Conservation (phyloP, 2,888 invertebrate genomes). For the Drosophila emarginata region DNA sequence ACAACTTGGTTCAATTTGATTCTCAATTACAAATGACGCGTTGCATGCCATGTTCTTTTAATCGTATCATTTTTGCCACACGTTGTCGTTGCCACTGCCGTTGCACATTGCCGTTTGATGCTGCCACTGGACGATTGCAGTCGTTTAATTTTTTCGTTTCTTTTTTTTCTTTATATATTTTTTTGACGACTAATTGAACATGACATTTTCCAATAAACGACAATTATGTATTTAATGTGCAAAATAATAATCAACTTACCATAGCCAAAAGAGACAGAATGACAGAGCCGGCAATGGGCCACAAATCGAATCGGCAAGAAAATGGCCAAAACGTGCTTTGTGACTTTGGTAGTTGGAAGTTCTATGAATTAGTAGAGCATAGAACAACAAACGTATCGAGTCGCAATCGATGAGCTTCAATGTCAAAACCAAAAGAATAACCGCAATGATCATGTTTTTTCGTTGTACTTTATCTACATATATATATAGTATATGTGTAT, state of each 20-base stretch:
- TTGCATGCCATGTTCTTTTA: slow-evolving; percentile 5
- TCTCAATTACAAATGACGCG: slow-evolving; percentile 6
- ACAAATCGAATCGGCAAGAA: slow-evolving; percentile 18
- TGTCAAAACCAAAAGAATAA: slow-evolving; percentile 49
- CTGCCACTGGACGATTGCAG: no score
- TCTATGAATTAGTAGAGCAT: slow-evolving; percentile 33
- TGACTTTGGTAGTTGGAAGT: neutral
- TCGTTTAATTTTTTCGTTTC: slow-evolving; percentile 8
- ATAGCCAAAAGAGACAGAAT: slow-evolving; percentile 33
- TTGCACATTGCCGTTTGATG: no score
- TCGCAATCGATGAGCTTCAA: slow-evolving; percentile 56
- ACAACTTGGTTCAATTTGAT: neutral
- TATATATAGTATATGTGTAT: no score
- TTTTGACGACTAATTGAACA: slow-evolving; percentile 64
- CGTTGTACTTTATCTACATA: neutral
- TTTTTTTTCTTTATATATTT: neutral
- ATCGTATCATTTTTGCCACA: slow-evolving; percentile 5
- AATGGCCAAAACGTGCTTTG: slow-evolving; percentile 9
- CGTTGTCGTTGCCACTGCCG: slow-evolving; percentile 2
- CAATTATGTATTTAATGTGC: slow-evolving; percentile 65
- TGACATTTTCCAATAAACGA: slow-evolving; percentile 74
- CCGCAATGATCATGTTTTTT: slow-evolving; percentile 12
- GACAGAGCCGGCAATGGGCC: slow-evolving; percentile 27
- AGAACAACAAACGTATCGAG: slow-evolving; percentile 18
- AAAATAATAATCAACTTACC: slow-evolving; percentile 48